Evolutionary conservation across 1,140 invertebrate genomes (phyloP), one percentile per base, ranked within the genome.

Genomic region (Telenomus remus): DNA sequence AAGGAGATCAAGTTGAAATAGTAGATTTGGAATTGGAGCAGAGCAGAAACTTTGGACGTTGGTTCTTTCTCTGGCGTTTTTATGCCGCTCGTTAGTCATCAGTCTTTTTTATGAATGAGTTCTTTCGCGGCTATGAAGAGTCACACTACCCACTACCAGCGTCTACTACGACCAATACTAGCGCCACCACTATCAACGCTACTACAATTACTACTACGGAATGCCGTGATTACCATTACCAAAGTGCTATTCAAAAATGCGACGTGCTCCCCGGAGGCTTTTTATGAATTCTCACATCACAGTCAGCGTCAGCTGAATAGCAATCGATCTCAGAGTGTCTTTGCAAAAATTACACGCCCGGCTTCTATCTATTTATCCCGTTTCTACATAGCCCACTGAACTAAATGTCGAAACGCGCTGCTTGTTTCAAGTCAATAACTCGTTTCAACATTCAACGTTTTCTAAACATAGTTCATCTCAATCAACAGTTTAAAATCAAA

Each of bases 41-140:
- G n/a, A n/a, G n/a, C 19, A 27, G 19, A 6, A 27, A 27, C 19
- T 1, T n/a, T n/a, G 2, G 19, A 6, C 19, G 2, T 27, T 27
- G 1, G 1, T 27, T 27, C 19, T 27, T 6, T 27, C 19, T 27
- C 19, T 27, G 60, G 70, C 80, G 81, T 70, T 54, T 70, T 68
- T 81, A 72, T 81, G 66, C 79, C 54, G 77, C 80, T 83, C 82
- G 80, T 84, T 84, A 82, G 81, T 84, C 81, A 80, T 80, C 79
- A 79, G 72, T 66, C 76, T 73, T 83, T 81, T 85, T 85, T 83
- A 85, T 85, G 84, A 85, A 85, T 85, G 83, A 81, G 76, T 81
- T 80, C 78, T 77, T 76, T 81, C 70, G 76, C 75, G 70, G 78
- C 81, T 81, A 81, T 79, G 78, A 83, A 80, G 76, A 83, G 81